Evolutionary conservation across 2,888 invertebrate species (phyloP).

Genomic region (Ferdinandea cuprea): DNA sequence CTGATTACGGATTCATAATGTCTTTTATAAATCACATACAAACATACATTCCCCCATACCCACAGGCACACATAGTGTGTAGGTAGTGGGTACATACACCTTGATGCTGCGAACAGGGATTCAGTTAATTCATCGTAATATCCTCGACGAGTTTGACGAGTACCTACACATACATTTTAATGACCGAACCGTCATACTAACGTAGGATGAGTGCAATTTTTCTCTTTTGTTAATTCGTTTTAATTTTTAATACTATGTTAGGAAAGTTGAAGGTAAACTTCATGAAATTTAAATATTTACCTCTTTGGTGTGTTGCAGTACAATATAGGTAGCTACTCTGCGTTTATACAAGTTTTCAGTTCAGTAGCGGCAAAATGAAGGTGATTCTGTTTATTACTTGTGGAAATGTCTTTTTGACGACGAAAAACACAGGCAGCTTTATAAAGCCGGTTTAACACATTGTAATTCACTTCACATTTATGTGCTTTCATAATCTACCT

Average conservation of each 20-base stretch:
- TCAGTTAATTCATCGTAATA: constrained; percentile 9
- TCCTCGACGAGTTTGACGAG: constrained; percentile 56
- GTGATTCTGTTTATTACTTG: neutral
- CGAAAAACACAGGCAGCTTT: too few species aligned
- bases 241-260: constrained; percentile 34
- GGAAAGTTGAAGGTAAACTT: neutral
- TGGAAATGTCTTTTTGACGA: neutral
- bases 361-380: neutral
- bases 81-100: constrained; percentile 11
- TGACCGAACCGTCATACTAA: neutral
- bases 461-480: too few species aligned
- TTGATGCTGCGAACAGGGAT: constrained; percentile 17
- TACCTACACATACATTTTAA: constrained; percentile 21
- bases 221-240: constrained; percentile 35
- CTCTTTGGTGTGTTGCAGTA: neutral
- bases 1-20: constrained; percentile 66
- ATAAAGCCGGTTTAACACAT: too few species aligned
- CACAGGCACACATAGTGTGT: too few species aligned
- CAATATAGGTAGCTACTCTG: neutral
- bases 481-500: too few species aligned
- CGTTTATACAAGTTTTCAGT: neutral
- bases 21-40: constrained; percentile 59
- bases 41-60: neutral
- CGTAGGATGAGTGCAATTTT: neutral
- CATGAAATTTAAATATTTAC: constrained; percentile 30